Base-by-base conservation (phyloP, 2,113 vertebrate species). In the Leptodactylus fuscus region DNA sequence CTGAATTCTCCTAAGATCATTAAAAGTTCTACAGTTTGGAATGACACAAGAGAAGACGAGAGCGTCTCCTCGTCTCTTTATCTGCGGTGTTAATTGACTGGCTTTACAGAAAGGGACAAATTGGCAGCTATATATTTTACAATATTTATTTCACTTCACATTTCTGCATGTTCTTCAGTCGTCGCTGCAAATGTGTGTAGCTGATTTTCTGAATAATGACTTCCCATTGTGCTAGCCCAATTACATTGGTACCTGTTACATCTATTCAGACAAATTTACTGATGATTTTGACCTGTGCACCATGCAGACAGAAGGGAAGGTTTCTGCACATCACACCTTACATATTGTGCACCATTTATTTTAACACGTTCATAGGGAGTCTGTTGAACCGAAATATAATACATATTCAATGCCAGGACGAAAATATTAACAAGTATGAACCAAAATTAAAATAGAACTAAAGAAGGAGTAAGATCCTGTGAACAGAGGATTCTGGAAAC, bases 41-140 rank as follows among this genome's bases (percentile, higher is more conserved):
- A 70, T 53, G 41, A 71, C 65, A 82, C 69, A 58, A 80, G 22
- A 80, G 22, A 29, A n/a, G 27, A 74, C 69, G n/a, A 44, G 49
- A 55, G 41, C 51, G 38, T 60, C 51, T 83, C 49, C 53, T 58
- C 34, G 74, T 73, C 51, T 55, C 67, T 51, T 58, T 51, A 60
- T 83, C 34, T 13, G n/a, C 32, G 58, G 48, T 27, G 10, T n/a
- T 84, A 75, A 76, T 65, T 48, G n/a, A 76, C 24, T 16, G 20
- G 34, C 41, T 77, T 51, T 34, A 85, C 13, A 85, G 20, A 80
- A 62, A 58, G 53, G 0, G 36, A 60, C 53, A 80, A 44, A 44
- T 80, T 60, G 34, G 53, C 53, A 18, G 34, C 36, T 24, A 44
- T 62, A 44, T 80, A 22, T 60, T 80, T 60, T 80, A 62, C 73